Base-by-base conservation (phyloP, 2,888 invertebrate species). In the Pollenia angustigena region DNA sequence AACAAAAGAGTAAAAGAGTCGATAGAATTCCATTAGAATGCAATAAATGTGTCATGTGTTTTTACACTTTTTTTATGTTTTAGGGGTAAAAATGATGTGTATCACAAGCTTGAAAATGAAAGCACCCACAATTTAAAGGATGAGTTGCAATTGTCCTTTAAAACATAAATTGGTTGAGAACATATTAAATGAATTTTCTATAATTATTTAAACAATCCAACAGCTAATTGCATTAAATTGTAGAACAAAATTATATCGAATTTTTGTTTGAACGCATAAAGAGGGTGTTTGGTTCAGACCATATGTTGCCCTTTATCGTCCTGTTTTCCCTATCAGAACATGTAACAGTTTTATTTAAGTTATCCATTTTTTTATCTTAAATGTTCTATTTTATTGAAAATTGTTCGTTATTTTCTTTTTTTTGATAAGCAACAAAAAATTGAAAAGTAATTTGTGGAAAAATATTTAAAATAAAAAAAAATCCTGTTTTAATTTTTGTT, bases 71-170 rank as follows among this genome's bases (percentile, higher is more conserved):
- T 75, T 14, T 18, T 6, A 2, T 23, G 0, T 58, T 62, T 23
- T 50, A 60, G 16, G 69, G 79, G 58, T 60, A 54, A 69, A 42
- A 50, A 40, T 46, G 74, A 44, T 44, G 23, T 44, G 7, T 9
- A 60, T 12, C 11, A 42, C 40, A 75, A 40, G 62, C 42, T 48
- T 23, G 64, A 56, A 64, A 80, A 44, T 23, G 23, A 52, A 54
- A 18, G 56, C 81, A 74, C 81, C 81, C 74, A 81, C 81, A 74
- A 66, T 74, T 42, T 8, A 23, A 81, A 54, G 48, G n/a, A 56
- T 18, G 42, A 46, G 10, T 54, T 54, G 11, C 23, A 66, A 42
- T 64, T 64, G 64, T 42, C 64, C 18, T 66, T 62, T 14, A 18
- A 0, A n/a, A n/a, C 11, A n/a, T 1, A 72, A 48, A 72, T 32